A percentile compares a stretch with the other conserved stretches of the same genome.
Conservation (phyloP, 1,140 invertebrate species). For the Heterodera schachtii region DNA sequence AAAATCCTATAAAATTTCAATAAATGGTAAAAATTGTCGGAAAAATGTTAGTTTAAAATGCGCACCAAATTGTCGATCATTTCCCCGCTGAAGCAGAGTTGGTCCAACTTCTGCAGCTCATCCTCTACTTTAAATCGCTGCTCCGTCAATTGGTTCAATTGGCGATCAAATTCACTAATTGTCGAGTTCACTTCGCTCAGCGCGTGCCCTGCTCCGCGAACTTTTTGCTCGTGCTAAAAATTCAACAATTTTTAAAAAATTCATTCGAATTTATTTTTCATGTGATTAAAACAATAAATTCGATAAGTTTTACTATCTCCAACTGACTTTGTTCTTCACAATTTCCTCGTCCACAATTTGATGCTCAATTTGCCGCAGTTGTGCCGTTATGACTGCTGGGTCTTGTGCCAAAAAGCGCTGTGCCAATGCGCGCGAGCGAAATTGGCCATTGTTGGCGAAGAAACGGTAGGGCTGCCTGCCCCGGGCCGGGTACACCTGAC, state of each 20-base stretch:
- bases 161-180: not conserved
- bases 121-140: constrained; percentile 16
- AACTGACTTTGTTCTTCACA: not conserved
- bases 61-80: constrained; percentile 36
- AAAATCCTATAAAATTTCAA: too few relatives aligned
- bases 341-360: constrained; percentile 2
- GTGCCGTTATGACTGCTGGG: not conserved
- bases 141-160: constrained; percentile 20
- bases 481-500: constrained; percentile 41
- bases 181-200: constrained; percentile 2
- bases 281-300: not conserved
- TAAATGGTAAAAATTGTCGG: not conserved
- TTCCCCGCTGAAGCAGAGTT: constrained; percentile 28
- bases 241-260: not conserved
- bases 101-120: constrained; percentile 36
- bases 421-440: constrained; percentile 13
- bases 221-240: not conserved
- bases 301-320: not conserved
- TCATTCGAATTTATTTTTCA: not conserved
- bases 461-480: constrained; percentile 43
- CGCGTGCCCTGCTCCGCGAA: constrained; percentile 2
- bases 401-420: constrained; percentile 3
- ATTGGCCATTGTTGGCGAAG: constrained; percentile 16
- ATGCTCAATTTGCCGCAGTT: constrained; percentile 15
- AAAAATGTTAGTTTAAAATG: not conserved